Conservation (phyloP, 2,797 vertebrate genomes). For the Varecia variegata region DNA sequence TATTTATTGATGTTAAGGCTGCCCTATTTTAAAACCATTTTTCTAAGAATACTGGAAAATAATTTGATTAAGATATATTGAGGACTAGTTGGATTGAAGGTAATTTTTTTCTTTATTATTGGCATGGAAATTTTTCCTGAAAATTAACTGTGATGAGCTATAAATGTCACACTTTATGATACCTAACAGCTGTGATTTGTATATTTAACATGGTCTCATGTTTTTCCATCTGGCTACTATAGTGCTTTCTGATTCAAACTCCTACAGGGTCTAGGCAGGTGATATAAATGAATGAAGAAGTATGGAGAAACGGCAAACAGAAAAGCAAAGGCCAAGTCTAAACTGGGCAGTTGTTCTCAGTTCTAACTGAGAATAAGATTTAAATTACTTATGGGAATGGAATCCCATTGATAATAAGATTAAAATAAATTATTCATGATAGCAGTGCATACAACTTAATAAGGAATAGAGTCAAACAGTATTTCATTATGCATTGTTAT, state of each 20-base stretch:
- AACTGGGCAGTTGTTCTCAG: not conserved
- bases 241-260: not conserved
- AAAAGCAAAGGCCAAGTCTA: not conserved
- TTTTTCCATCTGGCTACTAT: not conserved
- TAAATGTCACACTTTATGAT: not conserved
- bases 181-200: not conserved
- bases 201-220: not conserved
- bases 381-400: not conserved
- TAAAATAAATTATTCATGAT: not conserved
- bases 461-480: not conserved
- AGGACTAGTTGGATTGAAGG: not conserved
- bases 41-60: not conserved
- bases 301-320: rapidly evolving
- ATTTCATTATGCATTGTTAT: not conserved
- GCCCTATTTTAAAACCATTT: not conserved
- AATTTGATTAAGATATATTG: not conserved
- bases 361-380: not conserved
- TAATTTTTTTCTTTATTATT: not conserved
- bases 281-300: not conserved
- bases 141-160: not conserved
- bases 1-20: not conserved
- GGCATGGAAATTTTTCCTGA: not conserved
- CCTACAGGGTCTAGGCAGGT: not conserved
- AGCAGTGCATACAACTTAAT: not conserved
- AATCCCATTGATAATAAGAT: not conserved